Conservation (phyloP, 2,113 vertebrate genomes). For the Zosterops lateralis region DNA sequence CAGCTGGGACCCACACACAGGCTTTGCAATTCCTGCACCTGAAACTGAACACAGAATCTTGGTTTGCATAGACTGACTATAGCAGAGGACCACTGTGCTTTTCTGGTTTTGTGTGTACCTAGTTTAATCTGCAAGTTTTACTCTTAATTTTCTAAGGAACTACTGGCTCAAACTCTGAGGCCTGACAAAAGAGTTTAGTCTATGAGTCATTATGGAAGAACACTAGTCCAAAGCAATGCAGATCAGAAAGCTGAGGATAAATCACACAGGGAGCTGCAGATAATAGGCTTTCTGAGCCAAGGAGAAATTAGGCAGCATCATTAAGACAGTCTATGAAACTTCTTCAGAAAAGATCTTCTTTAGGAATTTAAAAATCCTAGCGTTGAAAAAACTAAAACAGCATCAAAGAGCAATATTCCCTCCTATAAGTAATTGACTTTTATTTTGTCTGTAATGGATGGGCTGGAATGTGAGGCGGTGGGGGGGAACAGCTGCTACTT, state of each 20-base stretch:
- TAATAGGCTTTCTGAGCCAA: constrained; percentile 1
- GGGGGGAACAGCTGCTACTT: background rate
- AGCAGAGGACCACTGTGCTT: background rate
- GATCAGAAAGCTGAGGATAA: constrained; percentile 10
- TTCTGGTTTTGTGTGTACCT: background rate
- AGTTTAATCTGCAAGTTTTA: background rate
- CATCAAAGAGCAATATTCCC: background rate
- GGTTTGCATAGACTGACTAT: background rate
- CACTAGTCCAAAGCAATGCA: background rate
- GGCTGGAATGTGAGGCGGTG: background rate
- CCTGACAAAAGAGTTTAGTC: background rate
- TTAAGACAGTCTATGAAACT: background rate
- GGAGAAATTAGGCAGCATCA: background rate
- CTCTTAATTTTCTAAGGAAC: background rate
- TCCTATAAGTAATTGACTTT: background rate
- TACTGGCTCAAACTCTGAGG: background rate
- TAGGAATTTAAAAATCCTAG: background rate
- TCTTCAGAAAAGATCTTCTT: background rate
- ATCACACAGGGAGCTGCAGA: background rate
- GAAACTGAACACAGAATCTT: background rate
- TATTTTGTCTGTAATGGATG: background rate
- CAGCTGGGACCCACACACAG: background rate
- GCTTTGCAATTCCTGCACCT: background rate
- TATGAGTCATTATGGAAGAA: background rate
- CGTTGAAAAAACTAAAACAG: fast-evolving